A percentile compares a stretch with the other conserved stretches of the same genome.
phyloP scores from a whole-genome alignment of 1,140 invertebrate genomes.

The Diplogasteroides magnus region DNA sequence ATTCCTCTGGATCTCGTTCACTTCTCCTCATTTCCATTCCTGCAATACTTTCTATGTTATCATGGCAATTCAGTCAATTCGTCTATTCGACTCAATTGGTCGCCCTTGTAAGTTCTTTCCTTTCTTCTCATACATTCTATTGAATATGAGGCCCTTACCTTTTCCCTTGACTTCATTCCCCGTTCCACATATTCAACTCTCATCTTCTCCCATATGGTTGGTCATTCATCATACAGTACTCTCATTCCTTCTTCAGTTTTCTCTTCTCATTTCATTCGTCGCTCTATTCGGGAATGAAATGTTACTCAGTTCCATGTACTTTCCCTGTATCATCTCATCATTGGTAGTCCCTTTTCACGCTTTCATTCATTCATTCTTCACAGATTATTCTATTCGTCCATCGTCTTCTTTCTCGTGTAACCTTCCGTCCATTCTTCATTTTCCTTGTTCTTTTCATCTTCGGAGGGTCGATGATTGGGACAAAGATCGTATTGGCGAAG shows the following conservation, averaged over 20 bases:
- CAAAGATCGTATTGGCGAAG: slow-evolving; percentile 59
- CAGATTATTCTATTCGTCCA: slow-evolving; percentile 57
- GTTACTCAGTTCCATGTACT: slow-evolving; percentile 67
- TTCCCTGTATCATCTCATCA: slow-evolving; percentile 56
- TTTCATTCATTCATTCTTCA: slow-evolving; percentile 30
- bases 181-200: background rate
- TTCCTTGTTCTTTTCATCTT: slow-evolving; percentile 55
- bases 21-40: slow-evolving; percentile 40
- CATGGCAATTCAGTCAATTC: slow-evolving; percentile 74
- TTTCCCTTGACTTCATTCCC: background rate
- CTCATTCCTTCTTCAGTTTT: slow-evolving; percentile 21
- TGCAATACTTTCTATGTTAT: slow-evolving; percentile 61
- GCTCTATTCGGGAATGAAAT: slow-evolving; percentile 67
- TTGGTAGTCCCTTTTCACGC: slow-evolving; percentile 42
- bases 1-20: slow-evolving; percentile 29
- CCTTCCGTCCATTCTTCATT: slow-evolving; percentile 49
- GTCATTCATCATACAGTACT: too few species aligned
- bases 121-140: slow-evolving; percentile 63
- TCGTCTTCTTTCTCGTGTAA: slow-evolving; percentile 43
- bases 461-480: slow-evolving; percentile 53
- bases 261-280: slow-evolving; percentile 48
- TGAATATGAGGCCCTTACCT: slow-evolving; percentile 57
- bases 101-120: slow-evolving; percentile 63
- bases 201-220: background rate
- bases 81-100: slow-evolving; percentile 67